Base-by-base conservation (phyloP, 2,888 invertebrate genomes). In the Pherbina coryleti region DNA sequence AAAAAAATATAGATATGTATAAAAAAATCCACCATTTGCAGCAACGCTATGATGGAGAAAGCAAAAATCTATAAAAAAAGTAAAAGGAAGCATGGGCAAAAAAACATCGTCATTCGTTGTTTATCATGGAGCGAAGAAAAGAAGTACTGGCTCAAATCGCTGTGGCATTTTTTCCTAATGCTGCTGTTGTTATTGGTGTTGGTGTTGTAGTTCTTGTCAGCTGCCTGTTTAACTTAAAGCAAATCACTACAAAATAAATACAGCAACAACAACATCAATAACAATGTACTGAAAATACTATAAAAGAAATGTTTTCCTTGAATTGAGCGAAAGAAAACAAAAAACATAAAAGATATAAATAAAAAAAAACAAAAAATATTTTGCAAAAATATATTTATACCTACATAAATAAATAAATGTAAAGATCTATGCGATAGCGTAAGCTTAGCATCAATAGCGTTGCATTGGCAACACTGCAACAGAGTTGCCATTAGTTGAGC, bases 361-460 rank as follows among this genome's bases (percentile, higher is more conserved):
- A 22, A 28, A n/a, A 31, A 1, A 28, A n/a, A 2, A 66, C n/a
- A 66, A 28, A 66, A 5, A 5, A 34, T 11, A 66, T 19, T n/a
- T 44, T 14, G 44, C 44, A 57, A 31, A 3, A 31, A 66, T n/a
- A 66, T 7, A 74, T 9, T 70, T 25, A 22, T 5, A 51, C 62
- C 25, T 69, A 51, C 8, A 28, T 64, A 28, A 66, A 75, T 77
- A 76, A 80, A 77, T 79, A 78, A 80, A 81, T 83, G 82, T 19
- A 34, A 62, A 74, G 8, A 49, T 34, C n/a, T 19, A 25, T 60
- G 57, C 11, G 22, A 19, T 25, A 22, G 28, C 11, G 57, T 19
- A 7, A 44, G 44, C 44, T 44, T 44, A 11, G 44, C 14, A 14
- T 11, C 44, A 44, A 44, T 44, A 44, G 44, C 44, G 44, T 44